phyloP scores from a whole-genome alignment of 92 coral and sea anemone genomes.

The Ricordea florida region DNA sequence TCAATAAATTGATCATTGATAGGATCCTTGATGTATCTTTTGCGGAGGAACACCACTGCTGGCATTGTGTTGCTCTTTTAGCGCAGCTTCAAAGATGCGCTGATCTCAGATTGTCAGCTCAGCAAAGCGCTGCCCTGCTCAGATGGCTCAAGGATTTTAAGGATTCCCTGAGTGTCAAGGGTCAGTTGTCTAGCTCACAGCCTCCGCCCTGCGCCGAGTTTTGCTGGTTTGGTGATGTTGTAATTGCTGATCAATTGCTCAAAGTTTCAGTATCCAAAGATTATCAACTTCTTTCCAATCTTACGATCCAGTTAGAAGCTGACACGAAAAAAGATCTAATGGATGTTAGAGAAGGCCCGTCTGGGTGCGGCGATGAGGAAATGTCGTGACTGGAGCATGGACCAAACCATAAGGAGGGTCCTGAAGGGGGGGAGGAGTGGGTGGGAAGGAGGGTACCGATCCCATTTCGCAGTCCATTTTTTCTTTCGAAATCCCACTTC shows the following conservation, averaged over 20 bases:
- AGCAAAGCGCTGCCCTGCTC: background rate
- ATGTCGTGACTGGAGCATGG: too few relatives aligned
- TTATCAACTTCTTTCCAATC: background rate
- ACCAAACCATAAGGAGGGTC: too few relatives aligned
- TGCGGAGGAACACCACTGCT: constrained; percentile 1
- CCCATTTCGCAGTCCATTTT: too few relatives aligned
- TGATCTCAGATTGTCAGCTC: background rate
- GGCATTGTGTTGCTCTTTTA: constrained; percentile 17
- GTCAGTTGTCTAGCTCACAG: background rate
- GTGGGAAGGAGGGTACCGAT: too few relatives aligned
- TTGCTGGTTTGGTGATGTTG: background rate
- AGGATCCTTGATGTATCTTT: constrained; percentile 37
- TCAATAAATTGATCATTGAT: constrained; percentile 7
- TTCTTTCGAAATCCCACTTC: too few relatives aligned
- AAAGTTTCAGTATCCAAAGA: background rate
- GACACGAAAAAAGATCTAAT: background rate
- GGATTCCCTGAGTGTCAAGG: background rate
- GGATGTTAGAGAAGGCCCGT: too few relatives aligned
- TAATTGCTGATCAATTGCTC: background rate
- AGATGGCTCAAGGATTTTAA: background rate
- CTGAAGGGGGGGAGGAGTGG: too few relatives aligned
- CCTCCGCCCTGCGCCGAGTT: background rate
- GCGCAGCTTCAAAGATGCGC: background rate
- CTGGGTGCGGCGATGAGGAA: too few relatives aligned
- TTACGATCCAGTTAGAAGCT: background rate